Evolutionary conservation across 2,888 invertebrate species (phyloP).

Genomic region (Pseudeuparius sepicola): DNA sequence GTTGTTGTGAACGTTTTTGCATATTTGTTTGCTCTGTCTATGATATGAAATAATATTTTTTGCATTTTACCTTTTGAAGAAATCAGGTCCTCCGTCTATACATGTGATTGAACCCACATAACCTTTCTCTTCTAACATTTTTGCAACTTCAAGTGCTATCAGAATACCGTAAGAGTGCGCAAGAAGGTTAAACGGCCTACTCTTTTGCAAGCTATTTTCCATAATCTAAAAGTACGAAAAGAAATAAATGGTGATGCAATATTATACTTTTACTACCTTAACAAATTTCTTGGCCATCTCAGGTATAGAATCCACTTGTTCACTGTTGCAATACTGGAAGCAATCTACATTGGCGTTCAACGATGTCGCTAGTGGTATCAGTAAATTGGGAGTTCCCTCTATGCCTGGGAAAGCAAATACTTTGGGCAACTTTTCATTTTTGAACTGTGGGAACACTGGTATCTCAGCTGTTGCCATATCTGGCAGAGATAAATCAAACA

Average conservation of each 20-base stretch:
- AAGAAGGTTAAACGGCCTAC: constrained; percentile 58
- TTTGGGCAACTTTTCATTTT: constrained; percentile 29
- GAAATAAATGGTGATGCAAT: too few relatives aligned
- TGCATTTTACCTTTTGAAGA: constrained; percentile 47
- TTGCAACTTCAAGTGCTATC: constrained; percentile 66
- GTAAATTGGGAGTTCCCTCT: constrained; percentile 50
- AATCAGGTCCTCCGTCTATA: constrained; percentile 69
- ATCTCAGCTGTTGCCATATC: constrained; percentile 7
- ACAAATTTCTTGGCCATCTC: constrained; percentile 44
- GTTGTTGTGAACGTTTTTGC: too few relatives aligned
- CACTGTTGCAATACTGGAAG: constrained; percentile 44
- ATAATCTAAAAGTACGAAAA: constrained; percentile 47
- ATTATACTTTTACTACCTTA: too few relatives aligned
- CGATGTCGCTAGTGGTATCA: constrained; percentile 44
- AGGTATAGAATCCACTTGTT: constrained; percentile 38
- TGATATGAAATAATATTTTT: too few relatives aligned
- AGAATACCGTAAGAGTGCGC: constrained; percentile 84
- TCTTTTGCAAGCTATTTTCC: constrained; percentile 43
- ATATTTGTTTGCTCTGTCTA: too few relatives aligned
- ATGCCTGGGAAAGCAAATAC: constrained; percentile 58
- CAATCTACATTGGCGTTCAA: constrained; percentile 45
- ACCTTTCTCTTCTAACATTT: constrained; percentile 57
- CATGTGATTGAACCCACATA: constrained; percentile 54
- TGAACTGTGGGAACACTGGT: constrained; percentile 3
- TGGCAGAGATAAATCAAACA: constrained; percentile 1